A percentile compares a stretch with the other conserved stretches of the same genome.
phyloP scores from a whole-genome alignment of 1,140 invertebrate species.

The Tetramorium simillimum region DNA sequence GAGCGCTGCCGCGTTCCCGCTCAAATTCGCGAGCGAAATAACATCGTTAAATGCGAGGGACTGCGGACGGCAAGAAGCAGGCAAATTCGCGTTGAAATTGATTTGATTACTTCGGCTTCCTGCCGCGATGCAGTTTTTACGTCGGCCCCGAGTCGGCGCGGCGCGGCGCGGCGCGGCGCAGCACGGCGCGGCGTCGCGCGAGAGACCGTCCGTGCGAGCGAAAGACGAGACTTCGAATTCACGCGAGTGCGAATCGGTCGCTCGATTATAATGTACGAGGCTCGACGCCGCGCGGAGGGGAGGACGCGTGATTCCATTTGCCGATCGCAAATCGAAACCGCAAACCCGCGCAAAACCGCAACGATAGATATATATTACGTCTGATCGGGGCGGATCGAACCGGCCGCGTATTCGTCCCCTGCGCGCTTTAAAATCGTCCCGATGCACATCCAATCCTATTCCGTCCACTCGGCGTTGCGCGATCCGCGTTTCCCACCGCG shows the following conservation, averaged over 20 bases:
- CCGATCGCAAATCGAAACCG: conserved; percentile 75
- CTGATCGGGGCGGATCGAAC: conserved; percentile 65
- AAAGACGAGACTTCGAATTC: conserved; percentile 37
- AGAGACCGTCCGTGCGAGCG: not conserved
- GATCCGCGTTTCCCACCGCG: conserved; percentile 46
- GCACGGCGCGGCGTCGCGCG: conserved; percentile 27
- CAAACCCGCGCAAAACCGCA: conserved; percentile 68
- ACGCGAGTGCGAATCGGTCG: conserved; percentile 50
- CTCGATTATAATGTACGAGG: conserved; percentile 64
- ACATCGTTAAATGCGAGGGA: conserved; percentile 44
- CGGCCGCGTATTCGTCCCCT: conserved; percentile 50
- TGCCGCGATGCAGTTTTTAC: conserved; percentile 62
- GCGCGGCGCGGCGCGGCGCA: not conserved
- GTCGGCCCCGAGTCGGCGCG: conserved; percentile 22
- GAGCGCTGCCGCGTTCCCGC: not conserved
- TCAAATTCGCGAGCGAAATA: conserved; percentile 44
- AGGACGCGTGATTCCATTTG: conserved; percentile 75
- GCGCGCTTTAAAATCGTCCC: conserved; percentile 67
- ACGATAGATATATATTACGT: conserved; percentile 69
- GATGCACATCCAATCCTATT: conserved; percentile 50
- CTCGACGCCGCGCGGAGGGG: conserved; percentile 29
- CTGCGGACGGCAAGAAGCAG: conserved; percentile 49
- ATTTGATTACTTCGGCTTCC: conserved; percentile 73
- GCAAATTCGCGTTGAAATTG: conserved; percentile 67
- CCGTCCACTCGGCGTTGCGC: conserved; percentile 36